Evolutionary conservation across 2,888 invertebrate genomes (phyloP).

Genomic region (Dermolepida albohirtum): DNA sequence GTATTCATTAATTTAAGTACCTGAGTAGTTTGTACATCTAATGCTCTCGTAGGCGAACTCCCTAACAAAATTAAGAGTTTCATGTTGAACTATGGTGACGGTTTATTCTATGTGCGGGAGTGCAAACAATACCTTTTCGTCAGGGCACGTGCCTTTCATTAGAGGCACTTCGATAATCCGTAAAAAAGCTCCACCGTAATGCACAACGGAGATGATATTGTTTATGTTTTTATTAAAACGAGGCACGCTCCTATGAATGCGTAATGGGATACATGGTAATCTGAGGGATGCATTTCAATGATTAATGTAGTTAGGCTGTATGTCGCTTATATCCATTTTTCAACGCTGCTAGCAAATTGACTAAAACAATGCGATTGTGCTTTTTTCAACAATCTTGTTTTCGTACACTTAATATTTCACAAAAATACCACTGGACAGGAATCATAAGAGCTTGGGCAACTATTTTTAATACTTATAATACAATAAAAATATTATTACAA

Average conservation of each 20-base stretch:
- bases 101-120: neutral
- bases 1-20: constrained; percentile 6
- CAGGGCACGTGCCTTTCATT: constrained; percentile 55
- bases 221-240: constrained; percentile 35
- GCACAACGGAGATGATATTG: constrained; percentile 25
- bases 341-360: no score
- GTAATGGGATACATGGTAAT: constrained; percentile 26
- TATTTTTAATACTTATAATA: no score
- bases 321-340: no score
- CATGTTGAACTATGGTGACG: neutral
- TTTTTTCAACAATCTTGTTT: no score
- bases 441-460: no score
- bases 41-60: constrained; percentile 5
- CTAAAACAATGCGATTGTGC: no score
- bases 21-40: neutral
- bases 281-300: neutral
- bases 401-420: no score
- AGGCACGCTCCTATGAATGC: constrained; percentile 19
- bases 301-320: neutral
- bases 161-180: constrained; percentile 51
- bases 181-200: constrained; percentile 46
- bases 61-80: constrained; percentile 15
- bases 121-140: constrained; percentile 50
- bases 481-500: no score
- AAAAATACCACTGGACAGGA: no score